Evolutionary conservation across 2,113 vertebrate species (phyloP).

Genomic region (Strix uralensis): DNA sequence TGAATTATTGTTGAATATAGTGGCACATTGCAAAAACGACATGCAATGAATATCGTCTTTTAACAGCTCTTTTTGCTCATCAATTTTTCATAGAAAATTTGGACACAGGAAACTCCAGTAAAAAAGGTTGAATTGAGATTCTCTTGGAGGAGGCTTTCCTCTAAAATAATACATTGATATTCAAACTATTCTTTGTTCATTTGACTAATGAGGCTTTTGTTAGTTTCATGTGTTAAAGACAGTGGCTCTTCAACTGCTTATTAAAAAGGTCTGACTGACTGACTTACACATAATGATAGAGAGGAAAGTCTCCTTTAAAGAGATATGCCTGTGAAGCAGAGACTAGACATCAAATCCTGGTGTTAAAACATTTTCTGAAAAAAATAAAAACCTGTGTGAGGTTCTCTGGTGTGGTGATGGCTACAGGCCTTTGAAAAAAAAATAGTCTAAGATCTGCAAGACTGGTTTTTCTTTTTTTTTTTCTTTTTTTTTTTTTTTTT

Average conservation of each 20-base stretch:
- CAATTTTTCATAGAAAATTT: constrained; percentile 56
- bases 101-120: not conserved
- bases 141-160: constrained; percentile 13
- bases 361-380: constrained; percentile 47
- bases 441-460: constrained; percentile 12
- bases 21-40: not conserved
- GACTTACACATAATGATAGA: constrained; percentile 41
- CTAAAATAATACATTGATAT: constrained; percentile 56
- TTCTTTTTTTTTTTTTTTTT: not conserved
- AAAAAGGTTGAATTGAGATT: constrained; percentile 39
- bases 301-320: constrained; percentile 48
- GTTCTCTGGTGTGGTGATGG: not conserved
- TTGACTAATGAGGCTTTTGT: constrained; percentile 61
- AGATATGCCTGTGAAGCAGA: constrained; percentile 25
- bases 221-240: constrained; percentile 62
- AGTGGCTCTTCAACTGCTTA: constrained; percentile 52
- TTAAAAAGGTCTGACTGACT: constrained; percentile 61
- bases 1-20: not conserved
- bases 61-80: constrained; percentile 52
- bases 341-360: constrained; percentile 42
- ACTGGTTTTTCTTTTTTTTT: not conserved
- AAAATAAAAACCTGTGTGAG: constrained; percentile 9
- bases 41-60: not conserved
- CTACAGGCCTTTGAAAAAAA: constrained; percentile 13
- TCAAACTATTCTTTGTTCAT: constrained; percentile 56